Evolutionary conservation across 2,888 invertebrate species (phyloP).

Genomic region (Suillia variegata): DNA sequence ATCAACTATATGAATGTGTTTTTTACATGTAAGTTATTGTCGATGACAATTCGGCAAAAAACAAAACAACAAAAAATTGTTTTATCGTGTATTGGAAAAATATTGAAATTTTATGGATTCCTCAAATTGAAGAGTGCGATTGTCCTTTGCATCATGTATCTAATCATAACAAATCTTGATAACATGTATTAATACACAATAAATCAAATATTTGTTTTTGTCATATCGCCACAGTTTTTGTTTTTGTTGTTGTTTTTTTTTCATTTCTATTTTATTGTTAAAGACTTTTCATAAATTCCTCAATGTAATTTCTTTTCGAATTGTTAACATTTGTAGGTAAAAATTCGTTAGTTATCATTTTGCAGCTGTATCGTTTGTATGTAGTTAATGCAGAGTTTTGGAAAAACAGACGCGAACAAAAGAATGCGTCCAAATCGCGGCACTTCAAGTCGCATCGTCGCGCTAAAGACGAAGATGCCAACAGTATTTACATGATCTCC

Average conservation of each 20-base stretch:
- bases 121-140: neutral
- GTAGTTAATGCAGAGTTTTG: constrained; percentile 76
- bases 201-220: too few species aligned
- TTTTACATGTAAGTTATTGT: constrained; percentile 84
- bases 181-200: too few species aligned
- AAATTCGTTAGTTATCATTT: constrained; percentile 83
- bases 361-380: constrained; percentile 83
- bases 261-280: too few species aligned
- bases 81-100: neutral
- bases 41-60: too few species aligned
- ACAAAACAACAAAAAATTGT: neutral
- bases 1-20: constrained; percentile 96
- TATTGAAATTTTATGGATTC: neutral
- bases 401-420: constrained; percentile 58
- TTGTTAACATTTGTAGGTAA: constrained; percentile 60
- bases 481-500: constrained; percentile 66
- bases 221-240: too few species aligned
- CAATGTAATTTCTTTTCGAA: neutral
- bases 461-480: constrained; percentile 53
- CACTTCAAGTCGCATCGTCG: constrained; percentile 49
- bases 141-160: too few species aligned
- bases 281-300: too few species aligned
- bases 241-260: too few species aligned
- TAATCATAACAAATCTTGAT: too few species aligned
- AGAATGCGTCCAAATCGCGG: constrained; percentile 42